Evolutionary conservation across 2,113 vertebrate genomes (phyloP), one percentile per base, ranked within the genome.

Genomic region (Dryoscopus gambensis): DNA sequence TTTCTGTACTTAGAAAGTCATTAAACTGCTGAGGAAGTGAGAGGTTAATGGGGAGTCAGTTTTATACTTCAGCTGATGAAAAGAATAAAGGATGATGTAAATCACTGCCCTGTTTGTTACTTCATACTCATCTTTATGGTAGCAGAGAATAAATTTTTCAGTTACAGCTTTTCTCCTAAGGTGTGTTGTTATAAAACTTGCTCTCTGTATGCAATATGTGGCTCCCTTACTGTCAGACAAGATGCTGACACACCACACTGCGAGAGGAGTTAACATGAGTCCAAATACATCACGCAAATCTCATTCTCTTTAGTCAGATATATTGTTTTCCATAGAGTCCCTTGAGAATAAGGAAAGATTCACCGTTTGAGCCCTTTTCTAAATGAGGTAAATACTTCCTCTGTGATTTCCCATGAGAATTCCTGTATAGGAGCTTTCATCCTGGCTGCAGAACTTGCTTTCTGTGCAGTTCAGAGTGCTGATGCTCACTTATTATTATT

Each of bases 311-410:
- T 89, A 87, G n/a, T 78, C 15, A 44, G 49, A n/a, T 80, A 4
- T 2, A 19, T 56, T 73, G 31, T 84, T 92, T 95, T 82, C 73
- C 10, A 6, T 50, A 30, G 20, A 39, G 24, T 62, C 63, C 23
- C 17, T 70, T 60, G 55, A 50, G 53, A 84, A 19, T 37, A 49
- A 79, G 47, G 67, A 67, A 39, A 35, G 39, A 71, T 52, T 91
- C 47, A 40, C 21, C 39, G 4, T 92, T 59, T 76, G 39, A 85
- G 75, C 73, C 88, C 87, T 87, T 88, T 84, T 63, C 55, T 93
- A 79, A 92, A 87, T 75, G 89, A 96, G 80, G 84, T 87, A 76
- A 90, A 84, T 44, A 28, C 15, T 95, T 96, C 78, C 90, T 92
- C 79, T 95, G 85, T 92, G 86, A 86, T 95, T 96, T 96, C 70